Conservation (phyloP, 2,888 invertebrate genomes). For the Glaucopsyche alexis region DNA sequence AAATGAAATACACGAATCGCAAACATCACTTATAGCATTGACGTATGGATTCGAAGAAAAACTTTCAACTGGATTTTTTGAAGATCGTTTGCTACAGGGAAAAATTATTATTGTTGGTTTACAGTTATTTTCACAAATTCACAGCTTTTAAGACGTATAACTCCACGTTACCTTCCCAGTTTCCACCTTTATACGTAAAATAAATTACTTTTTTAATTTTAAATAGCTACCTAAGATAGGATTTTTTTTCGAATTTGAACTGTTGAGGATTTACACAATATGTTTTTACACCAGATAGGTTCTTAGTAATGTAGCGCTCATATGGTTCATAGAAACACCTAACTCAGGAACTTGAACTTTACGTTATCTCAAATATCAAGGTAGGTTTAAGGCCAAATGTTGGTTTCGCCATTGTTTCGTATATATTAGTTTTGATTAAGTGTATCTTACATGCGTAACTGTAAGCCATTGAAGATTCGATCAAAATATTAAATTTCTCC, state of each 20-base stretch:
- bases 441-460: neutral
- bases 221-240: neutral
- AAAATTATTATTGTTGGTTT: constrained; percentile 40
- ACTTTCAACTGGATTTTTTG: constrained; percentile 59
- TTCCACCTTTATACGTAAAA: neutral
- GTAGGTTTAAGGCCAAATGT: constrained; percentile 16
- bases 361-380: constrained; percentile 23
- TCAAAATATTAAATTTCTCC: too few relatives aligned
- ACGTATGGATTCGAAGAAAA: constrained; percentile 62
- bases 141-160: neutral
- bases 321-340: neutral
- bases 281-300: too few relatives aligned
- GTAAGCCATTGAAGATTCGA: neutral
- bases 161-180: neutral
- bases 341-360: constrained; percentile 18
- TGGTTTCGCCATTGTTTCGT: neutral
- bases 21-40: constrained; percentile 36
- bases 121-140: constrained; percentile 25
- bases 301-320: too few relatives aligned
- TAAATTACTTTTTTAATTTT: neutral
- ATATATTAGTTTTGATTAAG: constrained; percentile 1
- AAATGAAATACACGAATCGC: neutral
- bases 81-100: constrained; percentile 55
- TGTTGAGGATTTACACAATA: too few relatives aligned
- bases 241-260: too few relatives aligned